Evolutionary conservation across 2,113 vertebrate species (phyloP).

Genomic region (Tragelaphus scriptus): DNA sequence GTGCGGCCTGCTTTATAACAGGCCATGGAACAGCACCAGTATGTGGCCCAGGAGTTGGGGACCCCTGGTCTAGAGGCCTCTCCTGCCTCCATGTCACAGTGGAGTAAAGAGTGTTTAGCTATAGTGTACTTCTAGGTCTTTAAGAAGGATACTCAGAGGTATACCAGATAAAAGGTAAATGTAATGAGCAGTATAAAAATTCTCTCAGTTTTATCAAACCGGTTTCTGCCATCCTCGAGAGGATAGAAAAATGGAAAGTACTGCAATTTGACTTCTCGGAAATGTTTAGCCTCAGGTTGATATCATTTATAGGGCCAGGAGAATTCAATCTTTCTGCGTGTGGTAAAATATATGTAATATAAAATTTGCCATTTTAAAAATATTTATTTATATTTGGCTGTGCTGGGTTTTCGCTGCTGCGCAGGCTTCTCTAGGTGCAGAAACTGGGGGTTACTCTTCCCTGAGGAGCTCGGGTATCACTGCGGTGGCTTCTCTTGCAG

Average conservation of each 20-base stretch:
- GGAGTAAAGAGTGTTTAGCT: not conserved
- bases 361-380: not conserved
- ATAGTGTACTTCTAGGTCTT: not conserved
- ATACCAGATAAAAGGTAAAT: not conserved
- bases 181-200: not conserved
- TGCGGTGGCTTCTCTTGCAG: not conserved
- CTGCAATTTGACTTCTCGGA: not conserved
- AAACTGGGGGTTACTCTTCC: not conserved
- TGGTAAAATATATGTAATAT: not conserved
- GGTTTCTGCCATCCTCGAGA: not conserved
- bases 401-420: not conserved
- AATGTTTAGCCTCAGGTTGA: not conserved
- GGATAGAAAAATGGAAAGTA: not conserved
- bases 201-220: not conserved
- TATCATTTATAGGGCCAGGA: not conserved
- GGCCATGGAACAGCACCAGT: not conserved
- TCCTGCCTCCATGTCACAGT: not conserved
- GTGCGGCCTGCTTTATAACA: not conserved
- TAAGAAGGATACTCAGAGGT: not conserved
- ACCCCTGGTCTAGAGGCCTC: not conserved
- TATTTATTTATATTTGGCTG: not conserved
- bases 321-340: not conserved
- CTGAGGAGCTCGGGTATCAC: accelerated
- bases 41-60: not conserved
- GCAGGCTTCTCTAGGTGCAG: not conserved